phyloP scores from a whole-genome alignment of 2,888 invertebrate genomes.

The Copidosoma aretas region DNA sequence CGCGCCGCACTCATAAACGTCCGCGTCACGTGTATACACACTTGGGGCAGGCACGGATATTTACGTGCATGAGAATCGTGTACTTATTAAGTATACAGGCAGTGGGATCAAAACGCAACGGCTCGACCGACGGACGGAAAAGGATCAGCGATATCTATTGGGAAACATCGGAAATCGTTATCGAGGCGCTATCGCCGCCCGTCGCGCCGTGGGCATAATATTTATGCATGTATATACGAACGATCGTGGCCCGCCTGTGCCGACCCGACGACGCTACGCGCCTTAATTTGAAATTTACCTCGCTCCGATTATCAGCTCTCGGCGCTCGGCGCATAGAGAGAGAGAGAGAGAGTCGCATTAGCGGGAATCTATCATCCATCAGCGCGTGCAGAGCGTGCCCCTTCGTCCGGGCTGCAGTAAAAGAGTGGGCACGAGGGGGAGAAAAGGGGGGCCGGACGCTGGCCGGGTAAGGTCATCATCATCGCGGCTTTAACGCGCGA shows the following conservation, averaged over 20 bases:
- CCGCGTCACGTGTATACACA: too few species aligned
- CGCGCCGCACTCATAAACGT: neutral
- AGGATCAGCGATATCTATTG: neutral
- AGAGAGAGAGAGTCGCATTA: conserved; percentile 30
- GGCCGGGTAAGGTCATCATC: too few species aligned
- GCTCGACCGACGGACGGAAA: neutral
- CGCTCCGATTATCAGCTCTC: conserved; percentile 34
- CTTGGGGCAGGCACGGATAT: too few species aligned
- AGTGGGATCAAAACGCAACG: neutral
- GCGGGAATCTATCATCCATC: too few species aligned
- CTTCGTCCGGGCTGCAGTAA: conserved; percentile 14
- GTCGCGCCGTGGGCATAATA: conserved; percentile 50
- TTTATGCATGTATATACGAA: conserved; percentile 52
- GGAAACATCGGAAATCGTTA: too few species aligned
- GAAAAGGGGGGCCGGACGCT: too few species aligned
- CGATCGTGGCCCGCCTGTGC: neutral
- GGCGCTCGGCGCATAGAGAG: conserved; percentile 24
- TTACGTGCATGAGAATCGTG: neutral
- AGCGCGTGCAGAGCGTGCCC: conserved; percentile 5
- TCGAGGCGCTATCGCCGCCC: too few species aligned
- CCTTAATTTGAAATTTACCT: conserved; percentile 30
- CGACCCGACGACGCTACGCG: neutral
- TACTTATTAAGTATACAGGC: too few species aligned
- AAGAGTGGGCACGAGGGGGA: neutral
- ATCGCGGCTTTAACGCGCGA: neutral